Percentiles rank a stretch among this genome's conserved stretches.
Evolutionary conservation across 2,888 invertebrate species (phyloP).

Genomic region (Agrochola circellaris): DNA sequence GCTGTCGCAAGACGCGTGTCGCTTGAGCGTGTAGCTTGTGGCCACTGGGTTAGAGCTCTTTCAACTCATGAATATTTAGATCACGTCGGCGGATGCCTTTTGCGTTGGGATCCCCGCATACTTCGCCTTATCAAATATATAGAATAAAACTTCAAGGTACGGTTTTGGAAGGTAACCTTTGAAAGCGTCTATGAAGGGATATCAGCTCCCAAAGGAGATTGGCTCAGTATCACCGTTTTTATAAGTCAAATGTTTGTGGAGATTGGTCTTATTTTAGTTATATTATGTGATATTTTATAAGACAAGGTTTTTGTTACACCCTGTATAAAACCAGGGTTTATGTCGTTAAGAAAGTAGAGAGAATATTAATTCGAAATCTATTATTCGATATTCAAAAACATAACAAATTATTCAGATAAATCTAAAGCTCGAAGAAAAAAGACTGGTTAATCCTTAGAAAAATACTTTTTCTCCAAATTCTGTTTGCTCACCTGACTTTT

Average conservation of each 20-base stretch:
- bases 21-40: slow-evolving; percentile 3
- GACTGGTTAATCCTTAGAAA: neutral
- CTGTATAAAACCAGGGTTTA: neutral
- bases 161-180: slow-evolving; percentile 53
- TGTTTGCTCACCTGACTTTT: slow-evolving; percentile 89
- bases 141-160: slow-evolving; percentile 55
- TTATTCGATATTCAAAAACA: neutral
- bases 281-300: neutral
- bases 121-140: slow-evolving; percentile 66
- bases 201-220: slow-evolving; percentile 46
- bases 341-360: neutral
- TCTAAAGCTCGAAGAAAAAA: neutral
- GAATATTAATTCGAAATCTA: neutral
- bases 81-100: slow-evolving; percentile 65
- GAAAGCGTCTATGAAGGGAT: slow-evolving; percentile 25
- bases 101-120: slow-evolving; percentile 55
- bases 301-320: too few species aligned
- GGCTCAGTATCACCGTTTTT: slow-evolving; percentile 29
- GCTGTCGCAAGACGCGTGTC: neutral
- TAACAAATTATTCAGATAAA: neutral
- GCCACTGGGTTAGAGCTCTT: slow-evolving; percentile 25
- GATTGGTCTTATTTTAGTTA: slow-evolving; percentile 11
- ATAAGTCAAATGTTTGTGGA: slow-evolving; percentile 15
- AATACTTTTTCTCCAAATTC: neutral
- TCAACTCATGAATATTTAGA: slow-evolving; percentile 71